phyloP scores from a whole-genome alignment of 2,113 vertebrate species.

The Ptyas mucosa region DNA sequence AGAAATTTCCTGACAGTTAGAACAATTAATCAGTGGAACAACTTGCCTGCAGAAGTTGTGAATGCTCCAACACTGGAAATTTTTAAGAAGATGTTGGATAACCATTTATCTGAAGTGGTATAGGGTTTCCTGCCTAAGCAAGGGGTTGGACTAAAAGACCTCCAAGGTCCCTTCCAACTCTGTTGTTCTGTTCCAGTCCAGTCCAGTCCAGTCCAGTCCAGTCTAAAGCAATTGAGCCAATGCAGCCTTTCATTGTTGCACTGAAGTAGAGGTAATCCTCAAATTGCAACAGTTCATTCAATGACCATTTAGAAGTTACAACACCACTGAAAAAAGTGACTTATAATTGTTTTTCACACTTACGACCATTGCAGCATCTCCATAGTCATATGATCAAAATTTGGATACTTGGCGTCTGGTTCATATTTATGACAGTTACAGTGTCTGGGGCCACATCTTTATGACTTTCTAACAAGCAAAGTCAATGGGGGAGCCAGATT shows the following conservation, averaged over 20 bases:
- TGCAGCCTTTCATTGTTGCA: not conserved
- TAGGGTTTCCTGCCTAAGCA: too few relatives aligned
- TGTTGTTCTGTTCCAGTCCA: too few relatives aligned
- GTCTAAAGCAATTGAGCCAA: not conserved
- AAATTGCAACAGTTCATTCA: not conserved
- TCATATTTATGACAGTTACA: not conserved
- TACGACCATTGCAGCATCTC: not conserved
- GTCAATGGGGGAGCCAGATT: not conserved
- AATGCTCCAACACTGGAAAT: too few relatives aligned
- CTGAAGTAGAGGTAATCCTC: not conserved
- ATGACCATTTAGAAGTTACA: not conserved
- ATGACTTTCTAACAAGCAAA: not conserved
- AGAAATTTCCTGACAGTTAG: too few relatives aligned
- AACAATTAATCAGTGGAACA: too few relatives aligned
- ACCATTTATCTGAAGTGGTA: too few relatives aligned
- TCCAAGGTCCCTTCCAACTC: too few relatives aligned
- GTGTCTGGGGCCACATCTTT: too few relatives aligned
- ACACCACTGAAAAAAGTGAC: not conserved
- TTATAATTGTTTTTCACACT: not conserved
- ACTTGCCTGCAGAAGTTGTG: too few relatives aligned
- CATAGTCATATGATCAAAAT: not conserved
- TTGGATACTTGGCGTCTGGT: not conserved
- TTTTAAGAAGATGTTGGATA: too few relatives aligned
- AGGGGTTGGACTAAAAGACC: too few relatives aligned
- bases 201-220: too few relatives aligned